Percentiles rank a stretch among this genome's conserved stretches.
Conservation (phyloP, 53 echinoderm and acorn worm species). For the Paelopatides confundens region DNA sequence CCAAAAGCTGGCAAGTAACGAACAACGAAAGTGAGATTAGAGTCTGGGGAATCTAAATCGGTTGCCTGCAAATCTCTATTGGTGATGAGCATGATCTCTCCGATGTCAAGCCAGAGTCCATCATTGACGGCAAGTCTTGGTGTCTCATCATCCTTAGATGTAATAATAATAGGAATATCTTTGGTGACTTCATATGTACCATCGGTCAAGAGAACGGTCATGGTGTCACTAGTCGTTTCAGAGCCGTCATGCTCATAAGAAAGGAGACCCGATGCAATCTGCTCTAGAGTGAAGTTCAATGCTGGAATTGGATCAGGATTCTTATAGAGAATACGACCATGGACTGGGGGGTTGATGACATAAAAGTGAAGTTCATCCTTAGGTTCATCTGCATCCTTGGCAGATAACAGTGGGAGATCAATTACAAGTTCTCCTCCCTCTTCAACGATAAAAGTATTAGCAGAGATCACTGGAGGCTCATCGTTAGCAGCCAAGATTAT, state of each 20-base stretch:
- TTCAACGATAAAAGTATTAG: slow-evolving; percentile 68
- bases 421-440: slow-evolving; percentile 81
- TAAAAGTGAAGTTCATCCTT: slow-evolving; percentile 86
- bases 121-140: slow-evolving; percentile 94
- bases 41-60: slow-evolving; percentile 95
- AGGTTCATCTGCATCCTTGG: slow-evolving; percentile 82
- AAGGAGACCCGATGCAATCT: slow-evolving; percentile 75
- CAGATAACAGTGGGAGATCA: slow-evolving; percentile 75
- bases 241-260: slow-evolving; percentile 92
- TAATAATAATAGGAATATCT: slow-evolving; percentile 72
- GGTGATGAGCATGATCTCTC: slow-evolving; percentile 77
- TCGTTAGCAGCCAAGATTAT: slow-evolving; percentile 84
- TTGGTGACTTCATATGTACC: slow-evolving; percentile 91
- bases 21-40: slow-evolving; percentile 88
- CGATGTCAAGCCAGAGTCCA: slow-evolving; percentile 93
- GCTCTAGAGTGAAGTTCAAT: slow-evolving; percentile 90
- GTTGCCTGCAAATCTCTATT: slow-evolving; percentile 91
- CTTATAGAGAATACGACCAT: slow-evolving; percentile 80
- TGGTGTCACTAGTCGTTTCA: slow-evolving; percentile 90
- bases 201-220: slow-evolving; percentile 92
- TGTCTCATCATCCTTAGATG: slow-evolving; percentile 91
- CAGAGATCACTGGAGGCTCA: slow-evolving; percentile 82
- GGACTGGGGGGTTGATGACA: slow-evolving; percentile 73
- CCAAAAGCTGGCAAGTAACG: slow-evolving; percentile 80
- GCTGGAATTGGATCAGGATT: slow-evolving; percentile 65